Evolutionary conservation across 2,888 invertebrate species (phyloP).

Genomic region (Hoplodrina blanda): DNA sequence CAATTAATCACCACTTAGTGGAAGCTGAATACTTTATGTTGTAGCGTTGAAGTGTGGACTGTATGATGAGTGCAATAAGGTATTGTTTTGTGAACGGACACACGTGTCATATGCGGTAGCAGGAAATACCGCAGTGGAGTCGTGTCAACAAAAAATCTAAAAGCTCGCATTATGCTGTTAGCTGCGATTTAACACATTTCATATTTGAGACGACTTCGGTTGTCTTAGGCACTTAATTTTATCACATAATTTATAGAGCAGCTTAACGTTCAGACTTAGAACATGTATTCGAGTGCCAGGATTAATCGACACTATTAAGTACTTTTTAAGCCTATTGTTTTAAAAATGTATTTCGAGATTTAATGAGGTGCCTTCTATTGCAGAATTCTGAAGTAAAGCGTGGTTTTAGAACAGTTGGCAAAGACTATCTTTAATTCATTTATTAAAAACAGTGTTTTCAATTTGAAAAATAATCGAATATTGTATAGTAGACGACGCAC

Average conservation of each 20-base stretch:
- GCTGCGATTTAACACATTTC: slow-evolving; percentile 89
- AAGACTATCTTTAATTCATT: background rate
- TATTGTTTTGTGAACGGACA: slow-evolving; percentile 60
- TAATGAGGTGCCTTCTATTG: slow-evolving; percentile 15
- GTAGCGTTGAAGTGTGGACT: slow-evolving; percentile 64
- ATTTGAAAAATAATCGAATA: background rate
- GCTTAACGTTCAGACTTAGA: slow-evolving; percentile 63
- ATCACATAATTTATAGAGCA: slow-evolving; percentile 70
- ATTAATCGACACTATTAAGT: slow-evolving; percentile 60
- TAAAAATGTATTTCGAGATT: slow-evolving; percentile 47
- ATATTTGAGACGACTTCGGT: slow-evolving; percentile 86
- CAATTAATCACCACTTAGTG: slow-evolving; percentile 88
- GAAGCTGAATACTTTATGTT: slow-evolving; percentile 67
- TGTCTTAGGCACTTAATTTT: slow-evolving; percentile 85
- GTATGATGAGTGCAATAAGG: slow-evolving; percentile 63
- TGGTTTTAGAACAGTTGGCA: background rate
- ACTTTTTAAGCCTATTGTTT: slow-evolving; percentile 52
- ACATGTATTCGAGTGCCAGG: slow-evolving; percentile 61
- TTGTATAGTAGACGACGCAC: background rate
- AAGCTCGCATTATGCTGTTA: slow-evolving; percentile 87
- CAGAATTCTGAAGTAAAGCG: background rate
- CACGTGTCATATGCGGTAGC: slow-evolving; percentile 76
- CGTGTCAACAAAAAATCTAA: slow-evolving; percentile 88
- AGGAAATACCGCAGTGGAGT: slow-evolving; percentile 88
- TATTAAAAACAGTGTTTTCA: background rate